Evolutionary conservation across 2,113 vertebrate genomes (phyloP).

Genomic region (Aphelocoma coerulescens): DNA sequence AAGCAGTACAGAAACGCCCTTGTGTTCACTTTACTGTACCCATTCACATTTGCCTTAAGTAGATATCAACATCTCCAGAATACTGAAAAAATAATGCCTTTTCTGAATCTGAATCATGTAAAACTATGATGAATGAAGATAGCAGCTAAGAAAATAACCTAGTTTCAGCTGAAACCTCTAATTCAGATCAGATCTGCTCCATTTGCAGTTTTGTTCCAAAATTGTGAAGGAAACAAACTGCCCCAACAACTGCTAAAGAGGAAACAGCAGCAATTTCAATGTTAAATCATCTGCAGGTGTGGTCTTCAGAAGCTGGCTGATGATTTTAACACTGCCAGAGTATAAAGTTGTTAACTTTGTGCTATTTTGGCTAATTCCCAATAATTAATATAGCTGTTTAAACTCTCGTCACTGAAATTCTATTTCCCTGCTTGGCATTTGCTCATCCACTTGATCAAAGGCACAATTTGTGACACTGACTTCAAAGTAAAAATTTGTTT

Average conservation of each 20-base stretch:
- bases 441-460: constrained; percentile 68
- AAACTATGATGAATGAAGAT: not conserved
- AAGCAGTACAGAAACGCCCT: not conserved
- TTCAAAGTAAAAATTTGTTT: constrained; percentile 59
- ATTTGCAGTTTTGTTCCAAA: not conserved
- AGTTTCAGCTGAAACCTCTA: not conserved
- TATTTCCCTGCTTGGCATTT: constrained; percentile 11
- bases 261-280: not conserved
- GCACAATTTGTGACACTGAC: constrained; percentile 27
- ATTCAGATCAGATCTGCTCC: not conserved
- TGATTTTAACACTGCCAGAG: not conserved
- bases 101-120: not conserved
- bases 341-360: not conserved
- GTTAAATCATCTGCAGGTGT: not conserved
- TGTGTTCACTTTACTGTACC: not conserved
- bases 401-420: constrained; percentile 10
- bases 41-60: not conserved
- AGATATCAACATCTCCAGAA: not conserved
- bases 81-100: not conserved
- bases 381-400: constrained; percentile 48
- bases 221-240: not conserved
- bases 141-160: not conserved
- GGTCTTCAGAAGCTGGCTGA: not conserved
- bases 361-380: not conserved
- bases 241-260: not conserved